Percentiles rank a stretch among this genome's conserved stretches.
Conservation (phyloP, 2,113 vertebrate genomes). For the Lampris incognitus region DNA sequence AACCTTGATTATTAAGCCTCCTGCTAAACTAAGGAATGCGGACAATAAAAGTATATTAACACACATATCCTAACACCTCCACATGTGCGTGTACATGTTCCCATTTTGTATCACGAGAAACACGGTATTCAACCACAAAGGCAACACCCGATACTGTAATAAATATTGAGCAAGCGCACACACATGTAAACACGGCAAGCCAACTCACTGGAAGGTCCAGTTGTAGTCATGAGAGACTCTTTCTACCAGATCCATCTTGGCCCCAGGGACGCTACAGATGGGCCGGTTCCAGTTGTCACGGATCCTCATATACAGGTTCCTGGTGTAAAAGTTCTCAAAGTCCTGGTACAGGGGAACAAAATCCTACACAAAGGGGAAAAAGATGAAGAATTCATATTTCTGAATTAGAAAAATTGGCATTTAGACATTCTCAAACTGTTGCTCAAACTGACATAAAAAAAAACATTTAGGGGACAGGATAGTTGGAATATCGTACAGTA, state of each 20-base stretch:
- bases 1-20: neutral
- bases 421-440: too few relatives aligned
- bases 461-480: too few relatives aligned
- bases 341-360: slow-evolving; percentile 98
- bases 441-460: too few relatives aligned
- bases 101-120: neutral
- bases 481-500: too few relatives aligned
- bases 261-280: slow-evolving; percentile 92
- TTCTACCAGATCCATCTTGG: slow-evolving; percentile 92
- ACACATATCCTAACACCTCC: neutral
- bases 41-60: neutral
- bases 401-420: too few relatives aligned
- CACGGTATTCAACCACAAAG: neutral
- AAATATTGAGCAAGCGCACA: slow-evolving; percentile 2
- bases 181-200: neutral
- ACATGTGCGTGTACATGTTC: too few relatives aligned
- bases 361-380: slow-evolving; percentile 79
- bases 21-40: neutral
- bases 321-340: slow-evolving; percentile 98
- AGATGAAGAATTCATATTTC: too few relatives aligned
- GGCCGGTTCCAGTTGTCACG: slow-evolving; percentile 97
- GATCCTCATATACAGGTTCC: slow-evolving; percentile 97
- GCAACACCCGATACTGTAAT: neutral
- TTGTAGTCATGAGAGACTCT: slow-evolving; percentile 91
- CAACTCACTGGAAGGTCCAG: slow-evolving; percentile 94